These are phyloP conservation scores for Prionace glauca DNA, from an alignment of 2,797 vertebrate species.

Conservation along the genomic window DNA sequence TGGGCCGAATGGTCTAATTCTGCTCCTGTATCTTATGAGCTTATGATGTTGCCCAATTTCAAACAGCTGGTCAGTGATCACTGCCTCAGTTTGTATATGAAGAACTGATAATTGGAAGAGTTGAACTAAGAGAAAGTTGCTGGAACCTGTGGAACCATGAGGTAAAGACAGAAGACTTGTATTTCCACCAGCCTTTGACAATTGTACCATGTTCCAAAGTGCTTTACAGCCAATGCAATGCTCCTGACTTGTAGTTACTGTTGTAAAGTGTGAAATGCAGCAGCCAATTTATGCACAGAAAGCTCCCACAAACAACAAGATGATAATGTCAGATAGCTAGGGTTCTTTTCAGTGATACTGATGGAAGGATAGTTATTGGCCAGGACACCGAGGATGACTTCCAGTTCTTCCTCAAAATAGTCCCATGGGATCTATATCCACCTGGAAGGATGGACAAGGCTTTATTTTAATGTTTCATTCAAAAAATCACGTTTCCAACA, in stretches of 20 bases:
- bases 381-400: background rate
- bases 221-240: background rate
- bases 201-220: background rate
- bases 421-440: background rate
- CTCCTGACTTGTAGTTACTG: background rate
- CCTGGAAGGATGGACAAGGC: background rate
- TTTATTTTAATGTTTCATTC: background rate
- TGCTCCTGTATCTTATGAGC: too few species aligned
- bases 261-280: background rate
- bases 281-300: background rate
- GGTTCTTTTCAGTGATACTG: background rate
- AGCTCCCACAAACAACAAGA: background rate
- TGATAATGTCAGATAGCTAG: background rate
- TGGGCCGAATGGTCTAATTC: too few species aligned
- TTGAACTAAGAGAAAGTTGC: background rate
- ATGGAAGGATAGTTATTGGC: background rate
- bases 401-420: too few species aligned
- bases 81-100: background rate
- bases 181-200: background rate
- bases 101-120: background rate
- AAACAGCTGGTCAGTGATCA: background rate
- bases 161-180: background rate
- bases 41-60: background rate
- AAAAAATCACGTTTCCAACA: background rate
- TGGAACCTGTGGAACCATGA: background rate